Percentiles rank a stretch among this genome's conserved stretches.
Conservation (phyloP, 2,888 invertebrate genomes). For the Trisateles emortualis region DNA sequence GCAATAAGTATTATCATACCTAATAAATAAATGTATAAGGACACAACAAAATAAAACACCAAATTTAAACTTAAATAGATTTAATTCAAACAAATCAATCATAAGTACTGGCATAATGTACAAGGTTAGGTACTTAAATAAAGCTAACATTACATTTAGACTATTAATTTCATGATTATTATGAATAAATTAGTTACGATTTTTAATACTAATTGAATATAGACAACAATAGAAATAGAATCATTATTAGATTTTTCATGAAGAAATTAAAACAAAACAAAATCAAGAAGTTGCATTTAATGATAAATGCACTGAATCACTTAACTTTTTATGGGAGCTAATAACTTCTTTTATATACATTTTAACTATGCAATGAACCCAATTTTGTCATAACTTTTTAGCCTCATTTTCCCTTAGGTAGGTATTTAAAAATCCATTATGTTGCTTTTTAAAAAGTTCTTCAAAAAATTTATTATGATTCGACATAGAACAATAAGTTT, state of each 20-base stretch:
- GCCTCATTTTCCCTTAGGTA: too few relatives aligned
- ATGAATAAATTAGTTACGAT: neutral
- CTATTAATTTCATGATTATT: conserved; percentile 1
- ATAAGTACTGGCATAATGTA: conserved; percentile 4
- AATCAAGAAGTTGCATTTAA: too few relatives aligned
- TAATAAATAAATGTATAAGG: neutral
- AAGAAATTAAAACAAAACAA: too few relatives aligned
- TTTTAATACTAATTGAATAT: neutral
- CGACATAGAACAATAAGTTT: too few relatives aligned
- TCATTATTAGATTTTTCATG: neutral
- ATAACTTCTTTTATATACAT: too few relatives aligned
- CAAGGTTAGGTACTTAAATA: neutral
- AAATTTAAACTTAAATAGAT: conserved; percentile 10
- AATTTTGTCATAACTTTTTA: too few relatives aligned
- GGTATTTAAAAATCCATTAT: too few relatives aligned
- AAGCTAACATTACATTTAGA: neutral
- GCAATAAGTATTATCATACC: neutral
- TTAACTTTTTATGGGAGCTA: too few relatives aligned
- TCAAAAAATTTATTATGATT: too few relatives aligned
- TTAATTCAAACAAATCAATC: conserved; percentile 2
- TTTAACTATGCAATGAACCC: too few relatives aligned
- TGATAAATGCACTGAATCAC: too few relatives aligned
- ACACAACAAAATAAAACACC: neutral
- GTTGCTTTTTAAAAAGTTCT: too few relatives aligned
- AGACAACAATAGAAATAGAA: neutral